Evolutionary conservation across 2,113 vertebrate species (phyloP).

Genomic region (Sminthopsis crassicaudata): DNA sequence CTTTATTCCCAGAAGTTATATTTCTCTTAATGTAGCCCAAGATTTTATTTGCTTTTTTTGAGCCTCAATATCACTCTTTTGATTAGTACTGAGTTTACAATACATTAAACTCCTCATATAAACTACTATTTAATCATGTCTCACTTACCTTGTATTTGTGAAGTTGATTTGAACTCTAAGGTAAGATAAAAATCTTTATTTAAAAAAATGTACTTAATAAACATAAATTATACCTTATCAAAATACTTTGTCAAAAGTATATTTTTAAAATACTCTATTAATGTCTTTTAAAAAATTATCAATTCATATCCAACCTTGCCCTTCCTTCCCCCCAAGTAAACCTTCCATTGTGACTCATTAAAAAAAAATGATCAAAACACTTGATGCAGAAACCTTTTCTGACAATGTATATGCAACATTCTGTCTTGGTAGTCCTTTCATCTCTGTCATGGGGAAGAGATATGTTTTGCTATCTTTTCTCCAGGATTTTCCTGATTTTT

Average conservation of each 20-base stretch:
- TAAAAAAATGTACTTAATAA: too few relatives aligned
- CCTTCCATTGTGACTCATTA: not conserved
- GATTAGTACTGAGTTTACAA: not conserved
- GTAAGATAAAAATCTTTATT: too few relatives aligned
- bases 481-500: not conserved
- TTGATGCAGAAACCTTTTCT: not conserved
- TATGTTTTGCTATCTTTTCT: not conserved
- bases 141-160: not conserved
- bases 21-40: not conserved
- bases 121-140: not conserved
- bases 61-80: not conserved
- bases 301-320: not conserved
- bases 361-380: not conserved
- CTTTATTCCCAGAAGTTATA: not conserved
- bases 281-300: not conserved
- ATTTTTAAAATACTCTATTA: not conserved
- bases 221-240: too few relatives aligned
- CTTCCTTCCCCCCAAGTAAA: not conserved
- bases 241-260: too few relatives aligned
- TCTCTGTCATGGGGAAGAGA: not conserved
- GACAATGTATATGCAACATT: not conserved
- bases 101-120: not conserved
- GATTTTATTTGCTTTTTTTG: not conserved
- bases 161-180: not conserved
- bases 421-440: not conserved